These are phyloP conservation scores for Dendrocincla fuliginosa DNA, from an alignment of 2,797 vertebrate species.

Conservation along the genomic window DNA sequence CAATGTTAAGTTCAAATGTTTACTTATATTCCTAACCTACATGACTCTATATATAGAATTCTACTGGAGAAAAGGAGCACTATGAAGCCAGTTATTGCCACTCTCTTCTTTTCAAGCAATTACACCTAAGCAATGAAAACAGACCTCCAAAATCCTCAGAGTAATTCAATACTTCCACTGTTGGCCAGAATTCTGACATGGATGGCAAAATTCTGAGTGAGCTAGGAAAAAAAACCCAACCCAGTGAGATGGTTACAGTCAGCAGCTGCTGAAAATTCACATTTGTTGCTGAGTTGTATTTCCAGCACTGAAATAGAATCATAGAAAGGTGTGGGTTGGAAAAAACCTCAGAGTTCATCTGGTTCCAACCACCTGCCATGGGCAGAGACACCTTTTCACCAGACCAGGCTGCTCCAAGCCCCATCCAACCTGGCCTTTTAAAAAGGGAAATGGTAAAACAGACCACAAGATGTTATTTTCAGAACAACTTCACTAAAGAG, in stretches of 20 bases:
- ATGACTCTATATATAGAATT: background rate
- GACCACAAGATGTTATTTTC: background rate
- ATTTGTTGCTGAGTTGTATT: background rate
- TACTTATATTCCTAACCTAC: background rate
- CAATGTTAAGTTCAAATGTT: background rate
- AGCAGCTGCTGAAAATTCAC: background rate
- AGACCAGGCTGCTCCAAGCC: background rate
- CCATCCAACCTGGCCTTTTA: background rate
- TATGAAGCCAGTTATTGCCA: background rate
- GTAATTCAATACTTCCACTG: background rate
- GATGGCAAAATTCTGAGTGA: background rate
- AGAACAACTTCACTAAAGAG: background rate
- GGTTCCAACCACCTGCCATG: background rate
- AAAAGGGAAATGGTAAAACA: background rate
- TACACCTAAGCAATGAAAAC: background rate
- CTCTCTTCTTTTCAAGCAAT: background rate
- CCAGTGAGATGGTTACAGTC: background rate
- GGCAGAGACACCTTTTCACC: background rate
- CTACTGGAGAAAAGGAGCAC: background rate
- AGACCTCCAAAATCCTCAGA: background rate
- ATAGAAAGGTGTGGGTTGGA: background rate
- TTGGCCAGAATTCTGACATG: background rate
- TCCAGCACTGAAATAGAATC: background rate
- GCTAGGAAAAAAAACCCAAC: background rate
- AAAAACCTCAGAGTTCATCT: background rate